Evolutionary conservation across 2,113 vertebrate genomes (phyloP), one percentile per base, ranked within the genome.

Genomic region (Apistogramma diplotaenia): DNA sequence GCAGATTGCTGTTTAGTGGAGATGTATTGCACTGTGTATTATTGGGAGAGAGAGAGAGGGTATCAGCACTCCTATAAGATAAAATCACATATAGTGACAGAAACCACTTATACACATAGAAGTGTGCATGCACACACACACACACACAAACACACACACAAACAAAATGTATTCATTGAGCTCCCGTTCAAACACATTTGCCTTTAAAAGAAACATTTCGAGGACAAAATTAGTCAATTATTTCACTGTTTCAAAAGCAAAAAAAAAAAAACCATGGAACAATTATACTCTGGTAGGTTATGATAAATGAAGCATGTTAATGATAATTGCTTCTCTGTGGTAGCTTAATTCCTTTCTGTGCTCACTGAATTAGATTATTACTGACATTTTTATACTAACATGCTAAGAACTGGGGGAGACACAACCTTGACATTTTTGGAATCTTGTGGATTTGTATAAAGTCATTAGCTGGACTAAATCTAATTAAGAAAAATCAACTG

Each of bases 261-360:
- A 80, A 82, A 33, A 85, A 80, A 82, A 33, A 58, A 33, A 49
- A 40, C 37, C 35, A 62, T 74, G 12, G 15, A 77, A 84, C 46
- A 81, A 74, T 91, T 81, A 76, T 67, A 73, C 31, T 62, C 51
- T 85, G 53, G n/a, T 81, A 79, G 49, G 58, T 73, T 84, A 58
- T 86, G 59, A 90, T 76, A 85, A 77, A 85, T 89, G 56, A 87
- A 83, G 62, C 57, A 71, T 83, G 70, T 74, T 86, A 82, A 83
- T 86, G 75, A 76, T 87, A 77, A 87, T 89, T 72, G 33, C 51
- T 72, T 87, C 72, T 86, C 54, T 83, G 78, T 86, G 62, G 84
- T 58, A 77, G 82, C 74, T 81, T 81, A 79, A 74, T 83, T 78
- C n/a, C 60, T 85, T 43, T 58, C 76, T 83, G 46, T 84, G 40